These are phyloP conservation scores for Fistularia commersonii DNA, from an alignment of 2,797 vertebrate species.

Conservation along the genomic window DNA sequence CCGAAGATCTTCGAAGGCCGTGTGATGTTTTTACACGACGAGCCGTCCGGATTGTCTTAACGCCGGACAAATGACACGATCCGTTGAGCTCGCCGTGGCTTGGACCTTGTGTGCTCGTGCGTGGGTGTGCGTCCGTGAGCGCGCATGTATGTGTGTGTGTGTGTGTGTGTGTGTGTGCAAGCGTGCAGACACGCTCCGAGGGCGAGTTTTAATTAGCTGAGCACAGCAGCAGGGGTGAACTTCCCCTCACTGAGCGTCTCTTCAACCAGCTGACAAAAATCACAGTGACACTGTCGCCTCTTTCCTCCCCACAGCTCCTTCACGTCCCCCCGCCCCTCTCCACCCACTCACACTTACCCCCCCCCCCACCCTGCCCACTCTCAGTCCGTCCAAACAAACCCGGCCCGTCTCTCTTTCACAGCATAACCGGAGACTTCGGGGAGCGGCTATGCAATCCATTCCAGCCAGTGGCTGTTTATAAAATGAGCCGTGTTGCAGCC, in stretches of 20 bases:
- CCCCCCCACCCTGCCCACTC: no score
- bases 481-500: no score
- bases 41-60: no score
- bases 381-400: no score
- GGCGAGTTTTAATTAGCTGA: constrained; percentile 65
- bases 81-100: no score
- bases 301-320: constrained; percentile 7
- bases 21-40: no score
- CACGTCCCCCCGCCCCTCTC: constrained; percentile 3
- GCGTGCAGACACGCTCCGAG: constrained; percentile 6
- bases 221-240: constrained; percentile 46
- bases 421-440: constrained; percentile 12
- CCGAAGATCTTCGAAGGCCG: no score
- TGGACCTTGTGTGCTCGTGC: no score
- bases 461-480: no score
- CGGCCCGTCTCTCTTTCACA: constrained; percentile 3
- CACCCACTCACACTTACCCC: neutral
- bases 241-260: constrained; percentile 28
- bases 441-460: no score
- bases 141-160: constrained; percentile 1
- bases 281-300: constrained; percentile 40
- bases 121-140: no score
- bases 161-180: neutral
- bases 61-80: no score
- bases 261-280: constrained; percentile 53